A percentile compares a stretch with the other conserved stretches of the same genome.
Evolutionary conservation across 2,113 vertebrate species (phyloP).

Genomic region (Bos taurus): DNA sequence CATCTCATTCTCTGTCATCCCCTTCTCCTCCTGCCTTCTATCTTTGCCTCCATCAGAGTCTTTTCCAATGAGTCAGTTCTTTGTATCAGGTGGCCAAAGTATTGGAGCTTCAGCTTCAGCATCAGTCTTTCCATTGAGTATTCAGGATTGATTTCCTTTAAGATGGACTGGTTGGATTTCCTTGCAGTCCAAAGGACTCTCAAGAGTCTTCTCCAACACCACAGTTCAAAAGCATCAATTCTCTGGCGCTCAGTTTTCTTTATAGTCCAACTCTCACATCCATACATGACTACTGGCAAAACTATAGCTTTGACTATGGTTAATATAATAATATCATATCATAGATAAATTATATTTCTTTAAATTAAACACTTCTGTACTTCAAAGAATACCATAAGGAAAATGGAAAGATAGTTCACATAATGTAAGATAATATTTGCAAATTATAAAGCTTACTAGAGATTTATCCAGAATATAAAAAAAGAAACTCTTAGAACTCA

Average conservation of each 20-base stretch:
- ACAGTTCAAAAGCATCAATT: background rate
- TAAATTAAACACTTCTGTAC: background rate
- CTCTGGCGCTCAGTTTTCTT: fast-evolving
- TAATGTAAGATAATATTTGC: background rate
- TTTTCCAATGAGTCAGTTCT: background rate
- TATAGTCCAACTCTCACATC: background rate
- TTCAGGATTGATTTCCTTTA: background rate
- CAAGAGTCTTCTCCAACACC: background rate
- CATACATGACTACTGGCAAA: background rate
- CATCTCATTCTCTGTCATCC: background rate
- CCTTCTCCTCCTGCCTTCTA: background rate
- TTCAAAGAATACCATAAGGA: background rate
- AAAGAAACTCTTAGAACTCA: background rate
- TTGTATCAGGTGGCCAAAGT: background rate
- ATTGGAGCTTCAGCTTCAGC: background rate
- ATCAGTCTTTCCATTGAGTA: background rate
- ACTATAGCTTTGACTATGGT: background rate
- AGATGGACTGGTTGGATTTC: background rate
- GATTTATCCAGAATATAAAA: background rate
- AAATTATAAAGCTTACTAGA: background rate
- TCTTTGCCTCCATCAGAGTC: background rate
- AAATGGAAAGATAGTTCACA: background rate
- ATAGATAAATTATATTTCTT: background rate
- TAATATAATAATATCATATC: background rate
- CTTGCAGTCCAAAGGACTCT: background rate